These are phyloP conservation scores for Drosophila navojoa DNA, from an alignment of 1,140 invertebrate genomes.

Conservation along the genomic window DNA sequence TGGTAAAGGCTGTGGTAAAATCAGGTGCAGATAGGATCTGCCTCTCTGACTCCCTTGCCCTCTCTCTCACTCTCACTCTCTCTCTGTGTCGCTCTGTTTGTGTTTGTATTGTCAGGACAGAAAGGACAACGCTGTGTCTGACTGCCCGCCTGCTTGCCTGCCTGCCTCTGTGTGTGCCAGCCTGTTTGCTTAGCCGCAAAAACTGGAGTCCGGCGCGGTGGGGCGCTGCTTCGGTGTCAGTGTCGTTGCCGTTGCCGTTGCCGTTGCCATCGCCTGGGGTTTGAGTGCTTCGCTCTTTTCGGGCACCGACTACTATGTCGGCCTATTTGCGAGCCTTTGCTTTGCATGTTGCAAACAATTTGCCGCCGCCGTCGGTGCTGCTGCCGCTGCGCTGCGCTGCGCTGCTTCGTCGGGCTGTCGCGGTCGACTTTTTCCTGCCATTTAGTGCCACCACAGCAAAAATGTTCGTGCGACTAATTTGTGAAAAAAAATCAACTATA, in stretches of 20 bases:
- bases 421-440: conserved; percentile 50
- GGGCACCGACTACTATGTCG: conserved; percentile 34
- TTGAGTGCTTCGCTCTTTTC: conserved; percentile 8
- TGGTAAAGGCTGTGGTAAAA: conserved; percentile 2
- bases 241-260: not conserved
- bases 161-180: conserved; percentile 36
- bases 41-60: too few relatives aligned
- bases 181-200: conserved; percentile 56
- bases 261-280: not conserved
- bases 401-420: conserved; percentile 6
- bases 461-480: conserved; percentile 81
- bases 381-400: not conserved
- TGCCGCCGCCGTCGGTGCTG: conserved; percentile 39
- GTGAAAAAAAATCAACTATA: conserved; percentile 57
- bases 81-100: conserved; percentile 35
- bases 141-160: conserved; percentile 22
- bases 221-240: conserved; percentile 18
- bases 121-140: conserved; percentile 44
- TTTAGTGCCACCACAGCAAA: conserved; percentile 69
- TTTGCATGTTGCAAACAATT: conserved; percentile 81
- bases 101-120: conserved; percentile 54
- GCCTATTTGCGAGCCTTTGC: conserved; percentile 68
- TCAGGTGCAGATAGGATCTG: not conserved
- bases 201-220: conserved; percentile 24
- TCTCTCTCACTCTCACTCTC: not conserved